These are phyloP conservation scores for Haemorhous mexicanus DNA, from an alignment of 2,113 vertebrate species.

Conservation along the genomic window DNA sequence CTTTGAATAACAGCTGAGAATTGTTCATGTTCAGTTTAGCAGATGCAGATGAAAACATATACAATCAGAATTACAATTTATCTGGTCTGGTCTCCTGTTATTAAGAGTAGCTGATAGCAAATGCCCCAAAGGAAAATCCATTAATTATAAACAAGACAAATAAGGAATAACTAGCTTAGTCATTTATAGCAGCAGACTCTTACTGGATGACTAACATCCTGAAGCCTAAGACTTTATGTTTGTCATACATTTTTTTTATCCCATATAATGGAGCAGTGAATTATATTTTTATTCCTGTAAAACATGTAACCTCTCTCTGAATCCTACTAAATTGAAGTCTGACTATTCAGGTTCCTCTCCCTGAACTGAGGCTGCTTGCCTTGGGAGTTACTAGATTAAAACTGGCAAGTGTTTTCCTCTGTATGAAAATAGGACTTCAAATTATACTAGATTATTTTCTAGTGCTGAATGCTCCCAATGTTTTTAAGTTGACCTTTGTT, in stretches of 20 bases:
- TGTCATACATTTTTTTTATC: background rate
- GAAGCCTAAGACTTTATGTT: background rate
- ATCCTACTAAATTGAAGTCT: background rate
- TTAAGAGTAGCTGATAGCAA: background rate
- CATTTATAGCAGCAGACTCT: background rate
- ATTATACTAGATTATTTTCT: background rate
- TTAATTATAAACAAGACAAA: background rate
- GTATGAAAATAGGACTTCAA: background rate
- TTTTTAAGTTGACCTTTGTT: conserved; percentile 1
- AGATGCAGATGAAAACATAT: background rate
- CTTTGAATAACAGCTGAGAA: background rate
- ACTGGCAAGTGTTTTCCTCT: background rate
- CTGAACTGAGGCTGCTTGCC: background rate
- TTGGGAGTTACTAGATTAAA: background rate
- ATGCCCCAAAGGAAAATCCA: background rate
- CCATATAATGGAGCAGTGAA: background rate
- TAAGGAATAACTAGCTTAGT: background rate
- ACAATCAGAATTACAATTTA: background rate
- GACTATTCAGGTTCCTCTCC: background rate
- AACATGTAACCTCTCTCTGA: background rate
- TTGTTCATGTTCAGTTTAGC: background rate
- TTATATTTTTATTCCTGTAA: background rate
- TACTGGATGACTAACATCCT: background rate
- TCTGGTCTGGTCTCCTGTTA: background rate
- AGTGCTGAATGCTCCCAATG: background rate